Conservation (phyloP, 2,797 vertebrate genomes). For the Limosa lapponica region DNA sequence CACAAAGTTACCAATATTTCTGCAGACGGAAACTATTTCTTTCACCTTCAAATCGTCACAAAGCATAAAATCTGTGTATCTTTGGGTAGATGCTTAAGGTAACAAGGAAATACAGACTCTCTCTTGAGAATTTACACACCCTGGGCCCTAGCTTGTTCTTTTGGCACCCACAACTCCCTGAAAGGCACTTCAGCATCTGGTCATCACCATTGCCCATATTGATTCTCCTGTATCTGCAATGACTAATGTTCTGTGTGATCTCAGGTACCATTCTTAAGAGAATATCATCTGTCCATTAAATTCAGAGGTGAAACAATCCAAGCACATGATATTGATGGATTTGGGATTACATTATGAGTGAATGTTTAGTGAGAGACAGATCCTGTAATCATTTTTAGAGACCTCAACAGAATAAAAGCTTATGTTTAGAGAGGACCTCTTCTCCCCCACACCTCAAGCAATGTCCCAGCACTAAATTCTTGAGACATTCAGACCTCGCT, state of each 20-base stretch:
- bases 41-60: constrained; percentile 3
- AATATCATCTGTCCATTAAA: neutral
- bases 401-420: neutral
- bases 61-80: neutral
- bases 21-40: constrained; percentile 3
- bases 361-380: neutral
- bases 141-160: neutral
- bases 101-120: neutral
- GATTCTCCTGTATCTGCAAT: neutral
- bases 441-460: neutral
- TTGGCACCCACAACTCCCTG: neutral
- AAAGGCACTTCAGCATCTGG: neutral
- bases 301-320: neutral
- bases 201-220: neutral
- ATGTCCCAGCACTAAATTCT: neutral
- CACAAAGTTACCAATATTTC: constrained; percentile 23
- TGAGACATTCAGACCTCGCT: neutral
- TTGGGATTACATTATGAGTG: neutral
- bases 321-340: neutral
- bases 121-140: neutral
- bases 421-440: neutral
- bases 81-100: neutral
- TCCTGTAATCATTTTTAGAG: neutral
- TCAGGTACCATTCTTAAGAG: neutral
- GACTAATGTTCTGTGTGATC: neutral